Conservation (phyloP, 2,113 vertebrate genomes). For the Channa maculata region DNA sequence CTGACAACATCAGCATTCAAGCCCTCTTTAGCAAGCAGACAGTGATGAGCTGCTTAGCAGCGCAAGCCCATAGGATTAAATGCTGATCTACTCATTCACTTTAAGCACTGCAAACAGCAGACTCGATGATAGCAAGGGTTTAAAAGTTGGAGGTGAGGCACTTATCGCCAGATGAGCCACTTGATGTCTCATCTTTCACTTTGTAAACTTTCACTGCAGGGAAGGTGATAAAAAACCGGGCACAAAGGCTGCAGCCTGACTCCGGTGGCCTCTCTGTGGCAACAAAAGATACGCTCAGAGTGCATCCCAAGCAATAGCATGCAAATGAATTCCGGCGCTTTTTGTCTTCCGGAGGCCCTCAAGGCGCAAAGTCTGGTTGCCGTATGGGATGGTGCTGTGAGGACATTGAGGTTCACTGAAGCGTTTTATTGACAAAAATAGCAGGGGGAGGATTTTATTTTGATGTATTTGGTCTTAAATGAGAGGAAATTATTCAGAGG, state of each 20-base stretch:
- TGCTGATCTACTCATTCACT: slow-evolving; percentile 80
- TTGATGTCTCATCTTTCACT: slow-evolving; percentile 74
- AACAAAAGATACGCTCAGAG: slow-evolving; percentile 49
- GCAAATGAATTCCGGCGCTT: slow-evolving; percentile 73
- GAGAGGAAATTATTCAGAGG: slow-evolving; percentile 77
- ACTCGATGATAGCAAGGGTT: slow-evolving; percentile 70
- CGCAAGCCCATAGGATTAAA: slow-evolving; percentile 77
- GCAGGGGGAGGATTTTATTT: slow-evolving; percentile 72
- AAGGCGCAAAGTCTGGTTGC: slow-evolving; percentile 74
- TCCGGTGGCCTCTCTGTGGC: slow-evolving; percentile 51
- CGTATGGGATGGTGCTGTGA: slow-evolving; percentile 64
- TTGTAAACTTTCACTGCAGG: slow-evolving; percentile 70
- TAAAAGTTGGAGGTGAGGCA: slow-evolving; percentile 78
- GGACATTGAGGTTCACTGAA: slow-evolving; percentile 71
- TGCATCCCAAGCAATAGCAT: slow-evolving; percentile 63
- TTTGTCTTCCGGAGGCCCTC: slow-evolving; percentile 71
- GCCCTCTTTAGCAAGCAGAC: slow-evolving; percentile 74
- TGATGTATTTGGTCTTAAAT: slow-evolving; percentile 77
- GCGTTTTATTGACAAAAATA: slow-evolving; percentile 70
- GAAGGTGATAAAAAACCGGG: slow-evolving; percentile 50
- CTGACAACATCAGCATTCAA: slow-evolving; percentile 81
- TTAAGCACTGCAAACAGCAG: slow-evolving; percentile 75
- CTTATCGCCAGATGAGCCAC: slow-evolving; percentile 74
- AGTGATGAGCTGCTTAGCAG: slow-evolving; percentile 77
- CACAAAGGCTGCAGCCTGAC: slow-evolving; percentile 40